Evolutionary conservation across 2,113 vertebrate species (phyloP).

Genomic region (Pseudopodoces humilis): DNA sequence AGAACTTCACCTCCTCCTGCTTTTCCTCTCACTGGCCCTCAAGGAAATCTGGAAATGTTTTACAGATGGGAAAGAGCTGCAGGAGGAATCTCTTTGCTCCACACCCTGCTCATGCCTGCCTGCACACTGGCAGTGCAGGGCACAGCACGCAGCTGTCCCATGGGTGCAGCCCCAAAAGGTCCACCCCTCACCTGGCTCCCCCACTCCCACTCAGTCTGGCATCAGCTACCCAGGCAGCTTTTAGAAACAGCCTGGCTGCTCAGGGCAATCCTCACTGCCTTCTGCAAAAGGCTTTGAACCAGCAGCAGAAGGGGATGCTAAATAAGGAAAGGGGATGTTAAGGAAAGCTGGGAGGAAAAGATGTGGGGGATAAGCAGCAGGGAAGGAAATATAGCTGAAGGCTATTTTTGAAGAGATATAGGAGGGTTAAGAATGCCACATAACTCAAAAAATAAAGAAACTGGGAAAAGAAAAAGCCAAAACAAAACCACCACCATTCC

Average conservation of each 20-base stretch:
- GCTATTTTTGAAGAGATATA: background rate
- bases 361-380: background rate
- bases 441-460: background rate
- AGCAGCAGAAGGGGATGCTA: background rate
- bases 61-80: background rate
- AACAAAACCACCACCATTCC: background rate
- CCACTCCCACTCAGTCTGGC: rapidly evolving
- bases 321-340: background rate
- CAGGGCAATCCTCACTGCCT: rapidly evolving
- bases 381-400: background rate
- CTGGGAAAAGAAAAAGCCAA: background rate
- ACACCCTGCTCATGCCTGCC: background rate
- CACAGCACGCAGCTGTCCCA: background rate
- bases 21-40: background rate
- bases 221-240: too few relatives aligned
- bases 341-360: background rate
- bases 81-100: background rate
- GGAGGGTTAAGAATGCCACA: background rate
- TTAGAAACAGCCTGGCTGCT: background rate
- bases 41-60: background rate
- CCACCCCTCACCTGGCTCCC: background rate
- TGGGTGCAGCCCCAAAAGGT: background rate
- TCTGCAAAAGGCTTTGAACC: background rate
- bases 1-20: background rate
- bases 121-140: rapidly evolving